Conservation (phyloP, 2,113 vertebrate genomes). For the Struthidea cinerea region DNA sequence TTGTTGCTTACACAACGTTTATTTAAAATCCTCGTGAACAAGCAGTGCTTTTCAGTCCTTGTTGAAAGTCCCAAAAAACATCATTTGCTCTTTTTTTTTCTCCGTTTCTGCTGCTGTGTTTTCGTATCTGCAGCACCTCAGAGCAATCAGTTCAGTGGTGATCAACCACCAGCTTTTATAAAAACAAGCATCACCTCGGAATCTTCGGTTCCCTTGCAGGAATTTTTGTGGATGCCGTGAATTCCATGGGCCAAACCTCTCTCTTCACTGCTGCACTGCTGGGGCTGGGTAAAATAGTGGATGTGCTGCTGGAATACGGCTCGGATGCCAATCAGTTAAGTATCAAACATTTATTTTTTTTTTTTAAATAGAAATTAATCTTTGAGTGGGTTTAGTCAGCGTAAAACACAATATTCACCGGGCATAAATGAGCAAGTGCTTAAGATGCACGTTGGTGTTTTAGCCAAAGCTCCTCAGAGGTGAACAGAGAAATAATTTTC, state of each 20-base stretch:
- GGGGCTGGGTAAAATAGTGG: conserved; percentile 73
- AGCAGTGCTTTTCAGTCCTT: neutral
- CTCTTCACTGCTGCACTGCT: conserved; percentile 80
- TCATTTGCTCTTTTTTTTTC: rapidly evolving
- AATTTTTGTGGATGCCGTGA: conserved; percentile 73
- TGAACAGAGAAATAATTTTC: neutral
- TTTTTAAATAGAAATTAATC: neutral
- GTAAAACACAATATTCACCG: neutral
- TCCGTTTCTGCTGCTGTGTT: rapidly evolving
- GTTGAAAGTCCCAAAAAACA: rapidly evolving
- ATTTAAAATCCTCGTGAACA: rapidly evolving
- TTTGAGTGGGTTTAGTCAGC: rapidly evolving
- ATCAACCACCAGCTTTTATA: too few relatives aligned
- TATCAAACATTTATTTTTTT: neutral
- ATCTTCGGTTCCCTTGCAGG: conserved; percentile 45
- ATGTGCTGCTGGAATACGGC: conserved; percentile 78
- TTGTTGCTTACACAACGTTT: neutral
- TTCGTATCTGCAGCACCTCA: rapidly evolving
- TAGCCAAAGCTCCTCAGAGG: neutral
- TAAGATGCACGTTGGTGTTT: neutral
- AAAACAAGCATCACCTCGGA: rapidly evolving
- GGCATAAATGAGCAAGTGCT: neutral
- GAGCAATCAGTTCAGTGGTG: too few relatives aligned
- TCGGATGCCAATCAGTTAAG: conserved; percentile 84
- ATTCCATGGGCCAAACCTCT: conserved; percentile 80